Base-by-base conservation (phyloP, 2,113 vertebrate genomes). In the Heloderma charlesbogerti region DNA sequence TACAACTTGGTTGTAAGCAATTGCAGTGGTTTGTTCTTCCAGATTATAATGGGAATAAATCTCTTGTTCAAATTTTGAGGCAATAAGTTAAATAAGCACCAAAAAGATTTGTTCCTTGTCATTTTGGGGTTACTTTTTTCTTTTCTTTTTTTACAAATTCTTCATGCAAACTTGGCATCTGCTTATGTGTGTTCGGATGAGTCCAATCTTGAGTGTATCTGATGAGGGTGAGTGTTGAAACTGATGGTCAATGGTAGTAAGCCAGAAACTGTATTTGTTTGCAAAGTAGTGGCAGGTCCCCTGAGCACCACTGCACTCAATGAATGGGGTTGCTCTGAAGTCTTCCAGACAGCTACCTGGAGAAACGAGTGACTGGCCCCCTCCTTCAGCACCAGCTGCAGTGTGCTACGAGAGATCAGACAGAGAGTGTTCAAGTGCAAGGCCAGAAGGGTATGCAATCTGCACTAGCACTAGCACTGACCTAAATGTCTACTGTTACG, bases 131-230 rank as follows among this genome's bases (percentile, higher is more conserved):
- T 74, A 43, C 89, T 92, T 60, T 88, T 75, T 37, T 37, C 66
- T 40, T 48, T 8, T 8, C 66, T 48, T 88, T 27, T 87, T 91
- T 98, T 98, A 99, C 95, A 99, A 95, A 97, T 99, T 99, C 98
- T 99, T 99, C 99, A 99, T 99, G 96, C 99, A 99, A 94, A 99
- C 99, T 97, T 99, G 99, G 95, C 99, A 99, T 92, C 99, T 98
- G 97, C 99, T 99, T 96, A 99, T 98, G 81, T 98, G 98, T 0
- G 98, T 98, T 95, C 98, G 98, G 91, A 99, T 98, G 96, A 99
- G 99, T 80, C 99, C 99, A 0, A 98, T 99, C 96, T 99, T 99
- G 71, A 99, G 98, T 0, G 99, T 99, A 94, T 99, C 98, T 6
- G 98, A 88, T 0, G 96, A 92, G 0, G 98, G 98, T 0, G 98